Evolutionary conservation across 1,140 invertebrate genomes (phyloP), one percentile per base, ranked within the genome.

Genomic region (Nomia melanderi): DNA sequence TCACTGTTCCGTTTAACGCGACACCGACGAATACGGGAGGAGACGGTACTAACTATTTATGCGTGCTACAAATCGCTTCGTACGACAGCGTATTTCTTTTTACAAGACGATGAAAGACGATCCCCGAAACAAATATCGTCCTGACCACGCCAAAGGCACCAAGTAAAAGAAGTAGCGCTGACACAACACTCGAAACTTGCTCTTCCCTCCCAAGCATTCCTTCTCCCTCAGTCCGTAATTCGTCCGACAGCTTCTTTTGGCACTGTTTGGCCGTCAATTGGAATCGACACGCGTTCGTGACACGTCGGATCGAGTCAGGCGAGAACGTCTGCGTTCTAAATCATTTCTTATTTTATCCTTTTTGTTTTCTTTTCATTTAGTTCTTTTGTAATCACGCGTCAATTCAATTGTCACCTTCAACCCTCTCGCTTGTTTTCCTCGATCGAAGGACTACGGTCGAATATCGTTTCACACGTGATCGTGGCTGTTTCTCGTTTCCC

Each of bases 111-210:
- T 83, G 67, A 81, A 84, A 84, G 77, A 84, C 81, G 70, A 80
- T 79, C 7, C 53, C 54, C 44, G 41, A 17, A 79, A 75, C 57
- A 83, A 63, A 83, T 84, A 59, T 70, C 67, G 73, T 73, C 69
- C 57, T 29, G 66, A 77, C 81, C 69, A 79, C 77, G 70, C 78
- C 82, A 41, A 84, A 80, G 81, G 81, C 82, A 83, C 82, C 73
- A 70, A 69, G 77, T 84, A 80, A 80, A 83, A 79, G 71, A 81
- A 84, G 79, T 50, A 73, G 39, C 20, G 36, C 59, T 41, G 39
- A 65, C 79, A 66, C 50, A 65, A 57, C 50, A 47, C 56, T 66
- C 23, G 44, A 12, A 41, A 50, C 47, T 20, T n/a, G 47, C 47
- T 50, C 47, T 50, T n/a, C n/a, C 47, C 47, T 50, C 47, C 0